These are phyloP conservation scores for Drosophila azteca DNA, from an alignment of 1,140 invertebrate genomes.

Conservation along the genomic window DNA sequence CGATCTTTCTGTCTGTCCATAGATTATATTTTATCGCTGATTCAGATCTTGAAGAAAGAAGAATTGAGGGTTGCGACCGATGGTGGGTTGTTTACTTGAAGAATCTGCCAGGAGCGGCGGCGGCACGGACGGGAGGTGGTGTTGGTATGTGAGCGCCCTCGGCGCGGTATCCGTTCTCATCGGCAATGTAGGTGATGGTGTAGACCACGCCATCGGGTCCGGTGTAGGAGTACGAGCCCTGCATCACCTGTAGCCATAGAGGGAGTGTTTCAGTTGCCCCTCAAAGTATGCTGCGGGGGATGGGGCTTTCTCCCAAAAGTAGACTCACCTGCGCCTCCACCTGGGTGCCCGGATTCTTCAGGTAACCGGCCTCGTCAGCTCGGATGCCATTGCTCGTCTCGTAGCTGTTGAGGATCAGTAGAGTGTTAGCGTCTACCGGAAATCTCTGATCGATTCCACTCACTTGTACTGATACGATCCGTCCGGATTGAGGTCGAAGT, in stretches of 20 bases:
- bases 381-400: conserved; percentile 87
- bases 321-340: conserved; percentile 84
- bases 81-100: conserved; percentile 63
- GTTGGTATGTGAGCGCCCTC: conserved; percentile 85
- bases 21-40: conserved; percentile 23
- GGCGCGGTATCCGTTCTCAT: conserved; percentile 88
- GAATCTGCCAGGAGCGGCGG: conserved; percentile 75
- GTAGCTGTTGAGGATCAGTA: conserved; percentile 83
- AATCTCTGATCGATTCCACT: conserved; percentile 19
- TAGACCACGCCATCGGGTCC: conserved; percentile 87
- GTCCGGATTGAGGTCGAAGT: conserved; percentile 84
- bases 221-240: conserved; percentile 87
- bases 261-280: conserved; percentile 23
- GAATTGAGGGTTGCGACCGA: background rate
- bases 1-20: background rate
- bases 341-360: conserved; percentile 85
- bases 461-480: conserved; percentile 84
- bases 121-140: conserved; percentile 85
- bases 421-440: background rate
- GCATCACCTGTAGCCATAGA: conserved; percentile 84
- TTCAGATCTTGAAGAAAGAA: conserved; percentile 30
- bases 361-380: conserved; percentile 86
- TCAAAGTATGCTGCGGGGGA: conserved; percentile 11
- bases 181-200: conserved; percentile 87
- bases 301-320: conserved; percentile 7